Evolutionary conservation across 1,140 invertebrate species (phyloP).

Genomic region (Dolichoris vasculosae): DNA sequence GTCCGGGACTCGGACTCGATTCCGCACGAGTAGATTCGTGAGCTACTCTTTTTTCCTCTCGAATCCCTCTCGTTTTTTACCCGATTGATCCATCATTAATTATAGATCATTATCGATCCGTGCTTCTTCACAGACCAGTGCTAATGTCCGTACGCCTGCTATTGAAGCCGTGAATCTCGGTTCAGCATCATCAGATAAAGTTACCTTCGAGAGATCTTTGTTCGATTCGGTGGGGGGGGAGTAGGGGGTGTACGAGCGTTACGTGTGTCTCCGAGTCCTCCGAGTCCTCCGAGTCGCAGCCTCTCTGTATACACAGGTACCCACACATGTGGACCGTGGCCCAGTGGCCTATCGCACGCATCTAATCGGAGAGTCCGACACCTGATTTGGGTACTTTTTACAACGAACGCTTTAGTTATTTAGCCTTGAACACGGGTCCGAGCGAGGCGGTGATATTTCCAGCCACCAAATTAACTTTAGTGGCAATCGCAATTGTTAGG

Average conservation of each 20-base stretch:
- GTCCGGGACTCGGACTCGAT: not conserved
- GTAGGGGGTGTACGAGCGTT: no score
- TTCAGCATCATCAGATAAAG: not conserved
- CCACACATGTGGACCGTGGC: not conserved
- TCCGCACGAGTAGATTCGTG: not conserved
- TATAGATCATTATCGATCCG: not conserved
- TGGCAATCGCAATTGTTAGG: not conserved
- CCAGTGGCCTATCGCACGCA: not conserved
- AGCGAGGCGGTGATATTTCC: not conserved
- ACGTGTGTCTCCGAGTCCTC: not conserved
- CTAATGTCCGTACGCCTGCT: not conserved
- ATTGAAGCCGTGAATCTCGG: not conserved
- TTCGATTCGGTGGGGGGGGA: not conserved
- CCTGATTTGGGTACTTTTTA: slow-evolving; percentile 21
- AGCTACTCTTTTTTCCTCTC: not conserved
- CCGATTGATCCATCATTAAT: slow-evolving; percentile 13
- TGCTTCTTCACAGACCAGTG: not conserved
- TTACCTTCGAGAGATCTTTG: not conserved
- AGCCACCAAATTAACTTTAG: not conserved
- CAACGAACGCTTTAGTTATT: not conserved
- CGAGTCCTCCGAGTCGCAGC: not conserved
- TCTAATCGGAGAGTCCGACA: not conserved
- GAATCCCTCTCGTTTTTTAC: not conserved
- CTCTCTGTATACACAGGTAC: no score
- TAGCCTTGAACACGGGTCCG: not conserved